A percentile compares a stretch with the other conserved stretches of the same genome.
Conservation (phyloP, 2,797 vertebrate genomes). For the Anabacerthia variegaticeps region DNA sequence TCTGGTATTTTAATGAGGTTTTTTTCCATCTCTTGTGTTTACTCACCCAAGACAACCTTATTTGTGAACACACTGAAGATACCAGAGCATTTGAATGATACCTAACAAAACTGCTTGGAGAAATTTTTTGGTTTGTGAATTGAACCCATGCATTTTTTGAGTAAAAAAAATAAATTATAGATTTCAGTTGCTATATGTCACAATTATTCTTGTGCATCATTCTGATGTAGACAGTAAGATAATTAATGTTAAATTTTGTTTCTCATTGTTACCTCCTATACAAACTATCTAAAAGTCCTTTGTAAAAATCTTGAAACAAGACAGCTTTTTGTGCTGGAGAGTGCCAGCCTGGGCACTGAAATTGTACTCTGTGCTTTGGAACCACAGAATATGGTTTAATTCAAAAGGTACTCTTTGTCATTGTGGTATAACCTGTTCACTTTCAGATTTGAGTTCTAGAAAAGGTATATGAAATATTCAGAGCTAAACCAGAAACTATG, state of each 20-base stretch:
- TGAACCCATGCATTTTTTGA: not conserved
- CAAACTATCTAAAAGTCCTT: not conserved
- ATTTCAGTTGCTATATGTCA: not conserved
- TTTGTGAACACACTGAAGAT: not conserved
- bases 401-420: not conserved
- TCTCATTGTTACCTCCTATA: not conserved
- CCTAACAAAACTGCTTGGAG: not conserved
- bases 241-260: not conserved
- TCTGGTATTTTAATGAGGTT: not conserved
- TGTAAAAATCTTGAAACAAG: not conserved
- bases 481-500: not conserved
- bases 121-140: not conserved
- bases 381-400: not conserved
- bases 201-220: not conserved
- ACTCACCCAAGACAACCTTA: not conserved
- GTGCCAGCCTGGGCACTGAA: not conserved
- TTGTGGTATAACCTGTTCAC: not conserved
- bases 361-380: not conserved
- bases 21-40: not conserved
- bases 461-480: not conserved
- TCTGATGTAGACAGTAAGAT: not conserved
- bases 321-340: not conserved
- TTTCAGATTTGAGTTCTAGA: not conserved
- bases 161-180: not conserved
- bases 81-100: not conserved